A percentile compares a stretch with the other conserved stretches of the same genome.
These are phyloP conservation scores for Clusia tigrina DNA, from an alignment of 2,888 invertebrate species.

Conservation along the genomic window DNA sequence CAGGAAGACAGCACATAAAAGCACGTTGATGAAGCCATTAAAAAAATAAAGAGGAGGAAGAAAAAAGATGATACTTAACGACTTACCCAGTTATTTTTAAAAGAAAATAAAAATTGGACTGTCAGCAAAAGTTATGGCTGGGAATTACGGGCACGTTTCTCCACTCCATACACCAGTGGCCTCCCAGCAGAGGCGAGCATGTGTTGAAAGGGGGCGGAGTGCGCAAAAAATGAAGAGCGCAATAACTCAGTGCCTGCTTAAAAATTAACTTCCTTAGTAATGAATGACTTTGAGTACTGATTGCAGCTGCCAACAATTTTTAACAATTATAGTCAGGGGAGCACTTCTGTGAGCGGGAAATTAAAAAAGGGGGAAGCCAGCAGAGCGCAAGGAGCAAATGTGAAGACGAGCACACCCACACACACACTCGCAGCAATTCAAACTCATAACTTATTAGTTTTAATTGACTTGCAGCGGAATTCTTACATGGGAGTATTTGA, in stretches of 20 bases:
- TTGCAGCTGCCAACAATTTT: neutral
- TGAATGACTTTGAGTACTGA: neutral
- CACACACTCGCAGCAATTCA: neutral
- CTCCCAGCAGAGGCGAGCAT: too few species aligned
- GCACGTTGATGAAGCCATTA: neutral
- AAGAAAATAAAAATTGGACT: neutral
- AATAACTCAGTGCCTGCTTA: too few species aligned
- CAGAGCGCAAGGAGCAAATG: neutral
- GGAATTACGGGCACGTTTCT: too few species aligned
- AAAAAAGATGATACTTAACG: neutral
- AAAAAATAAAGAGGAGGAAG: neutral
- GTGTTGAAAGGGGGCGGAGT: too few species aligned
- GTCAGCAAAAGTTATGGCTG: neutral
- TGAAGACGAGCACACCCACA: neutral
- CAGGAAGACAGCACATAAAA: too few species aligned
- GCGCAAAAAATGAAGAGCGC: too few species aligned
- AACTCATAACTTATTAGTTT: neutral
- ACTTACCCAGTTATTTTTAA: too few species aligned
- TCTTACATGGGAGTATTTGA: neutral
- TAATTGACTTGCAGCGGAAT: neutral
- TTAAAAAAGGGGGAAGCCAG: neutral
- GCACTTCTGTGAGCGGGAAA: slow-evolving; percentile 33
- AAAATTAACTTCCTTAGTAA: neutral
- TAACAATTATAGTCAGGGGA: slow-evolving; percentile 54
- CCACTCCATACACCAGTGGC: too few species aligned